Conservation (phyloP, 2,113 vertebrate species). For the Amblyopsis rosae region DNA sequence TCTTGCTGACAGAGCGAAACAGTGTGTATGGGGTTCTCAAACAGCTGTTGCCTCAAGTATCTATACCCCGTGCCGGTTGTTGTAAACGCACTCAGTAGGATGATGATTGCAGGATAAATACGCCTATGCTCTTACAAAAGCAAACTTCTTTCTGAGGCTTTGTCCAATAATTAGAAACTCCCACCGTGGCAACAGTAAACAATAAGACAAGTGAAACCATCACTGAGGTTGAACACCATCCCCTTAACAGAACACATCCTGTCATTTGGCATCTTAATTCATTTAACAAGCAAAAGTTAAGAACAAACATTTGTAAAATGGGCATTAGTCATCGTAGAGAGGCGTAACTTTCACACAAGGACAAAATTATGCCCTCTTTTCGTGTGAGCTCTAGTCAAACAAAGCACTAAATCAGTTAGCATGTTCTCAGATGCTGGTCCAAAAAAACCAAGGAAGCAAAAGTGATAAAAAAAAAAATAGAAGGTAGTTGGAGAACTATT, state of each 20-base stretch:
- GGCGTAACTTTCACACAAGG: constrained; percentile 56
- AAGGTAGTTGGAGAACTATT: constrained; percentile 55
- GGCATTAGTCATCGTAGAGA: constrained; percentile 39
- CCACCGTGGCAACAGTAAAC: constrained; percentile 31
- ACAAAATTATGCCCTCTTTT: constrained; percentile 50
- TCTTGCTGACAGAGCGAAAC: constrained; percentile 45
- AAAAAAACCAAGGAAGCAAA: constrained; percentile 59
- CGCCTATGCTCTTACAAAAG: constrained; percentile 34
- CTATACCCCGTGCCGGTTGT: constrained; percentile 52
- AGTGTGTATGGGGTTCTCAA: constrained; percentile 47
- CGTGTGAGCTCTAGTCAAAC: constrained; percentile 60
- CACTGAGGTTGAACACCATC: constrained; percentile 10
- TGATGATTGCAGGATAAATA: constrained; percentile 59
- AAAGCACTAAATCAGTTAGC: constrained; percentile 60
- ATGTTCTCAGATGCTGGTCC: constrained; percentile 62
- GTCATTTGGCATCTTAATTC: constrained; percentile 33
- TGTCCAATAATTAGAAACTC: constrained; percentile 17
- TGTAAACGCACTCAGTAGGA: constrained; percentile 59
- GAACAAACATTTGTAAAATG: constrained; percentile 25
- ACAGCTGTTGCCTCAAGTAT: constrained; percentile 58
- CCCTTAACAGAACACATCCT: not conserved
- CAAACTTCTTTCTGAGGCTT: constrained; percentile 17
- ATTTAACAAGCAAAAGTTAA: constrained; percentile 30
- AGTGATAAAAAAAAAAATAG: constrained; percentile 57
- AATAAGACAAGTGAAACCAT: constrained; percentile 4